These are phyloP conservation scores for Megaleporinus macrocephalus DNA, from an alignment of 2,113 vertebrate genomes.

Conservation along the genomic window DNA sequence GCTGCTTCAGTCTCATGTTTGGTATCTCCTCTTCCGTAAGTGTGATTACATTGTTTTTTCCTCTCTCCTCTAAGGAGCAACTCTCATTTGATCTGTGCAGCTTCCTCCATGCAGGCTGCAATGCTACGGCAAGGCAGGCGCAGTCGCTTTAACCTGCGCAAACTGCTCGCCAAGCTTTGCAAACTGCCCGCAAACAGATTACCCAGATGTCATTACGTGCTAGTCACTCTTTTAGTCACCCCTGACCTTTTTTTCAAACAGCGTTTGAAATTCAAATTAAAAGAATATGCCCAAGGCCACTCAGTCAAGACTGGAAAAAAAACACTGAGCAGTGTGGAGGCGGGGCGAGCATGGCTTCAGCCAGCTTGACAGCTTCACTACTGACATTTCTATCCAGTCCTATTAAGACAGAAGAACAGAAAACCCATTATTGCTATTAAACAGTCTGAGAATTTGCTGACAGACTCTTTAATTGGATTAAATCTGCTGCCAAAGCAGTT, in stretches of 20 bases:
- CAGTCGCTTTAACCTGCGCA: background rate
- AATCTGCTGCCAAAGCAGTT: too few species aligned
- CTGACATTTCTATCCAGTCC: background rate
- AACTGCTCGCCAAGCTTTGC: background rate
- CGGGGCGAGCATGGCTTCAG: background rate
- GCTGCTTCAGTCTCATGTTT: background rate
- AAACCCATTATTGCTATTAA: too few species aligned
- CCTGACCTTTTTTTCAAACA: conserved; percentile 41
- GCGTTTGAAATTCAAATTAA: conserved; percentile 47
- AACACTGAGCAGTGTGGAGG: background rate
- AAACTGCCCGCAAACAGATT: conserved; percentile 8
- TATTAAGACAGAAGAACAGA: conserved; percentile 47
- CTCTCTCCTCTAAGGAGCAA: background rate
- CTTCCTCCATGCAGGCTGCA: background rate
- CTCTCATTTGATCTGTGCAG: background rate
- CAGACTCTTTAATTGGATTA: too few species aligned
- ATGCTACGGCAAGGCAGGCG: background rate
- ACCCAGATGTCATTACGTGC: conserved; percentile 16
- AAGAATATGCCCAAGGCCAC: conserved; percentile 5
- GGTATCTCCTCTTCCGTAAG: background rate
- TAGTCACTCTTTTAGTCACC: conserved; percentile 39
- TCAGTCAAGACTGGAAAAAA: conserved; percentile 1
- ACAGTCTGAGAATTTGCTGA: too few species aligned
- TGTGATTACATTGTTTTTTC: background rate
- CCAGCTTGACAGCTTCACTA: background rate